These are phyloP conservation scores for Protomyctophum bolini DNA, from an alignment of 2,113 vertebrate species.

Conservation along the genomic window DNA sequence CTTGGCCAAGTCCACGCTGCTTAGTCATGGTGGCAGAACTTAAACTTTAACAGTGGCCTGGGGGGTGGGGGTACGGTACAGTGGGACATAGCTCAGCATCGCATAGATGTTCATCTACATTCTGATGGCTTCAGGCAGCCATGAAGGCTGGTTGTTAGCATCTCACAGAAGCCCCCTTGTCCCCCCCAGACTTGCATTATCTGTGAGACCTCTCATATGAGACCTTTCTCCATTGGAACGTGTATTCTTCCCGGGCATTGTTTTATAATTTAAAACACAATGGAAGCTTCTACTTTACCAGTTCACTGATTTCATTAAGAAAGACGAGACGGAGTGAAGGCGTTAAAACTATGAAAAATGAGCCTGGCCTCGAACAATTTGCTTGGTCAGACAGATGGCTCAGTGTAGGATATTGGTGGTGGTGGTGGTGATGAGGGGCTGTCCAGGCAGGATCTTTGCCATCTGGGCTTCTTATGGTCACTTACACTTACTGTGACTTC, in stretches of 20 bases:
- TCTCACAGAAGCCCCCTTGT: conserved; percentile 50
- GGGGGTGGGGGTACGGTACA: conserved; percentile 1
- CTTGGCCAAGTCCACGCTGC: conserved; percentile 36
- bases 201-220: not conserved
- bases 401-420: conserved; percentile 14
- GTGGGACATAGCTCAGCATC: conserved; percentile 23
- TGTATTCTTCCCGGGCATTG: not conserved
- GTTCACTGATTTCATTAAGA: conserved; percentile 23
- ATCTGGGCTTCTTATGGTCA: conserved; percentile 49
- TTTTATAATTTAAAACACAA: not conserved
- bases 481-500: conserved; percentile 3
- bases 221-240: not conserved
- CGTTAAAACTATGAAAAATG: conserved; percentile 27
- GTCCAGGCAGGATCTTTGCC: conserved; percentile 48
- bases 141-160: conserved; percentile 39
- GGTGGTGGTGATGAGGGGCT: conserved; percentile 8
- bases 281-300: not conserved
- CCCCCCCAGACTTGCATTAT: conserved; percentile 35
- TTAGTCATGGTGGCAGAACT: conserved; percentile 30
- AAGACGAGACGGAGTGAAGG: conserved; percentile 9
- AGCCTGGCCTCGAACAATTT: conserved; percentile 30
- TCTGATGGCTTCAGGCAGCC: conserved; percentile 46
- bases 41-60: conserved; percentile 19
- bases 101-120: conserved; percentile 14
- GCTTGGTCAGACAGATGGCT: conserved; percentile 67